Evolutionary conservation across 2,888 invertebrate species (phyloP), one percentile per base, ranked within the genome.

Genomic region (Drosophila lutescens): DNA sequence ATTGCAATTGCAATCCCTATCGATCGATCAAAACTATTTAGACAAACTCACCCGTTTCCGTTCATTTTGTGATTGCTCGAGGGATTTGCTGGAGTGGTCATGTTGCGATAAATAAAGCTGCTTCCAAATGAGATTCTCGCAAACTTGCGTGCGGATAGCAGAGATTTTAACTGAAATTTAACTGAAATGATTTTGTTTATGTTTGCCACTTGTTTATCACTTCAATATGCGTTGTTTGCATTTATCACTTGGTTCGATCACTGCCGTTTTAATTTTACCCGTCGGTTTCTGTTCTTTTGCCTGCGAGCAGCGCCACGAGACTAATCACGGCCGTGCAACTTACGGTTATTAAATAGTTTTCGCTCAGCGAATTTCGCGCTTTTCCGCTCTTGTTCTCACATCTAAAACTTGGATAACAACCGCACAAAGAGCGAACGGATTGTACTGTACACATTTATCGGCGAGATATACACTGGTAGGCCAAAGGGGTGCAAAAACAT

Each of bases 311-410:
- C 66, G 60, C 73, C 60, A 63, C 74, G 66, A 69, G 83, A 86
- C 74, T 83, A 80, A 72, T 56, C 56, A 46, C 66, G 83, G 68
- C 72, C 86, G 58, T 63, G 46, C 53, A 71, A 66, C 69, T 67
- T 66, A 62, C 72, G 76, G 78, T 74, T 83, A 79, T 85, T 86
- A 86, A 80, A 80, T 80, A 86, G 77, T 49, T 62, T 62, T 60
- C 17, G 61, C 62, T 62, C 60, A 41, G 17, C 12, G 58, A 49
- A 34, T 49, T 20, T 49, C 49, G 20, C 49, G 30, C 40, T 61
- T 47, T 47, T 57, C 13, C 46, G 56, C 36, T 58, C 41, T 43
- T 8, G 20, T 10, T 30, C n/a, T 34, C 43, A 32, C 61, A 50
- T 44, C 50, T n/a, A 43, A 61, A 63, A 43, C 36, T 20, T 40